phyloP scores from a whole-genome alignment of 1,140 invertebrate genomes.

The Heliothis subflexa region DNA sequence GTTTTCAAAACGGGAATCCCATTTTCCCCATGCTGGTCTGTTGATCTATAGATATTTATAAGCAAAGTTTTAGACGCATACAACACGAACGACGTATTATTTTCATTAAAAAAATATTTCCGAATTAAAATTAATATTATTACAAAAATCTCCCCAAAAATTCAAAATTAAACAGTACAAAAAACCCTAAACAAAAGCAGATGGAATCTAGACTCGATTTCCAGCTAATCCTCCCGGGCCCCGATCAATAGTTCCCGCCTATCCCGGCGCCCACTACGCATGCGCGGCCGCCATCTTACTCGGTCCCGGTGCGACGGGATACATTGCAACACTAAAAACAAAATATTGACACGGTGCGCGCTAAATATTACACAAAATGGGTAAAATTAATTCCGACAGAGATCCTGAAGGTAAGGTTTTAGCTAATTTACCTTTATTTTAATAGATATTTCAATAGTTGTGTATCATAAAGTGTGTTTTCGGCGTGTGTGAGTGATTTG shows the following conservation, averaged over 20 bases:
- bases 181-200: neutral
- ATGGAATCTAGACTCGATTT: constrained; percentile 53
- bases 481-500: neutral
- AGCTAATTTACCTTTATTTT: neutral
- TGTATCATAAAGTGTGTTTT: neutral
- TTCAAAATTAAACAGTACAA: too few relatives aligned
- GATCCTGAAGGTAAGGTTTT: constrained; percentile 65
- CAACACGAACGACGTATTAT: too few relatives aligned
- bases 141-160: too few relatives aligned
- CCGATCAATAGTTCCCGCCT: constrained; percentile 69
- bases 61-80: too few relatives aligned
- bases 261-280: constrained; percentile 56
- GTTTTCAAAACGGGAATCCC: too few relatives aligned
- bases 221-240: constrained; percentile 56
- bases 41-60: too few relatives aligned
- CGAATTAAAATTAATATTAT: too few relatives aligned
- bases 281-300: constrained; percentile 62
- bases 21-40: too few relatives aligned
- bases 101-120: too few relatives aligned
- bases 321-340: constrained; percentile 58
- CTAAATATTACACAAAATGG: constrained; percentile 19
- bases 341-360: constrained; percentile 53
- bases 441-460: neutral
- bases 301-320: constrained; percentile 1
- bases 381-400: constrained; percentile 68